These are phyloP conservation scores for Neodiprion fabricii DNA, from an alignment of 1,140 invertebrate species.

Conservation along the genomic window DNA sequence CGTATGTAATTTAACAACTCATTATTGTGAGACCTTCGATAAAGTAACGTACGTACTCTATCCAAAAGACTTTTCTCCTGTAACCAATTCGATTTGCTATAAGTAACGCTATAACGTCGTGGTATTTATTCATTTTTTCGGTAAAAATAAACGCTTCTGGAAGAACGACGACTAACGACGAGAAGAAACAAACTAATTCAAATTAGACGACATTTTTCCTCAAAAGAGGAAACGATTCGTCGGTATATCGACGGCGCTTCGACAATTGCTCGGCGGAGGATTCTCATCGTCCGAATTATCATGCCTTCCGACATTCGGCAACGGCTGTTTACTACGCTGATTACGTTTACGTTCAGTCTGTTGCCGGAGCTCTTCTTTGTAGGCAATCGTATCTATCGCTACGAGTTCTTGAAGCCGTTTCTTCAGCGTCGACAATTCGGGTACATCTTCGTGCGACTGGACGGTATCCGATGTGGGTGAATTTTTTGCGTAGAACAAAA, in stretches of 20 bases:
- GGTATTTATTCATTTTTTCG: too few species aligned
- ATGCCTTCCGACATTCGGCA: conserved; percentile 27
- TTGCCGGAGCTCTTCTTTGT: conserved; percentile 47
- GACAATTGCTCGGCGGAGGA: conserved; percentile 50
- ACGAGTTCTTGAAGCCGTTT: conserved; percentile 59
- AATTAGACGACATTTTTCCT: not conserved
- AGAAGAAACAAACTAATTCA: not conserved
- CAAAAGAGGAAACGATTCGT: conserved; percentile 40
- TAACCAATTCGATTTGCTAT: too few species aligned
- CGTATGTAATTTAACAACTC: too few species aligned
- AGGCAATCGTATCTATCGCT: conserved; percentile 51
- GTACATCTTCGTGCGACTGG: conserved; percentile 42
- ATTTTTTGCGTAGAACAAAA: conserved; percentile 74
- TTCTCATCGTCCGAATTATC: conserved; percentile 52
- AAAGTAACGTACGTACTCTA: too few species aligned
- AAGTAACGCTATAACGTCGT: too few species aligned
- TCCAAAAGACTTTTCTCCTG: too few species aligned
- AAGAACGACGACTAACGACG: conserved; percentile 1
- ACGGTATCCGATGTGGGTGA: conserved; percentile 31
- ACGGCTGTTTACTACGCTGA: conserved; percentile 24
- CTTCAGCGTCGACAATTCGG: conserved; percentile 49
- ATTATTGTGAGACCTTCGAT: too few species aligned
- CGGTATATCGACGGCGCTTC: conserved; percentile 40
- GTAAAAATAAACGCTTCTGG: not conserved
- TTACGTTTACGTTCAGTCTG: conserved; percentile 44